Conservation (phyloP, 2,888 invertebrate genomes). For the Heterodera filipjevi region DNA sequence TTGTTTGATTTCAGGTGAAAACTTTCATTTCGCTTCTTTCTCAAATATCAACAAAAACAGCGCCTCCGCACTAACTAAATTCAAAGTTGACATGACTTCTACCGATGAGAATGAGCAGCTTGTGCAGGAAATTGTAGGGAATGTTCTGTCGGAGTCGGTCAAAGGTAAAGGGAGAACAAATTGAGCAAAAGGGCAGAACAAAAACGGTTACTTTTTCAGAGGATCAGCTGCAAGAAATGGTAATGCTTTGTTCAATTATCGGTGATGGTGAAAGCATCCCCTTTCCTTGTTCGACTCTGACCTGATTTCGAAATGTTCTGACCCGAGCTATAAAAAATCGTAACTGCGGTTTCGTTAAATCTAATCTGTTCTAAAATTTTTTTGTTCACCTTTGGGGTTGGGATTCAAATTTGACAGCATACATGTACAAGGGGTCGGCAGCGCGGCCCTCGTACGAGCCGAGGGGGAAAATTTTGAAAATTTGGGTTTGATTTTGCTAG, state of each 20-base stretch:
- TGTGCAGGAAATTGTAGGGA: constrained; percentile 20
- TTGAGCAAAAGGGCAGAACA: not conserved
- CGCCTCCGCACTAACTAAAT: not conserved
- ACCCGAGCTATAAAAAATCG: no score
- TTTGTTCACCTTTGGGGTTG: no score
- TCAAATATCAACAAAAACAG: not conserved
- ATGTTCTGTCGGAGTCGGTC: not conserved
- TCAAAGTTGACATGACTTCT: not conserved
- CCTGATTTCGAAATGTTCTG: no score
- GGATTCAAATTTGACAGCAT: no score
- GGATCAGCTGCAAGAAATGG: not conserved
- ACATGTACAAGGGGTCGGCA: no score
- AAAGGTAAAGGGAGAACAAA: constrained; percentile 9
- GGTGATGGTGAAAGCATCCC: no score
- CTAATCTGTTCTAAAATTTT: no score
- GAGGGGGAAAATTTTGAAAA: no score
- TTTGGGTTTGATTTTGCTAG: no score
- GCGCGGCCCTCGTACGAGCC: no score
- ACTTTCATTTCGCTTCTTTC: not conserved
- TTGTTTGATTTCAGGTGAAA: not conserved
- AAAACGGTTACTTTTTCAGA: not conserved
- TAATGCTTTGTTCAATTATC: not conserved
- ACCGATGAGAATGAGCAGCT: constrained; percentile 21
- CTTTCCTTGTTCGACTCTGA: no score
- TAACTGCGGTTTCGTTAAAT: no score